These are phyloP conservation scores for Anticlea derivata DNA, from an alignment of 2,888 invertebrate genomes.

Conservation along the genomic window DNA sequence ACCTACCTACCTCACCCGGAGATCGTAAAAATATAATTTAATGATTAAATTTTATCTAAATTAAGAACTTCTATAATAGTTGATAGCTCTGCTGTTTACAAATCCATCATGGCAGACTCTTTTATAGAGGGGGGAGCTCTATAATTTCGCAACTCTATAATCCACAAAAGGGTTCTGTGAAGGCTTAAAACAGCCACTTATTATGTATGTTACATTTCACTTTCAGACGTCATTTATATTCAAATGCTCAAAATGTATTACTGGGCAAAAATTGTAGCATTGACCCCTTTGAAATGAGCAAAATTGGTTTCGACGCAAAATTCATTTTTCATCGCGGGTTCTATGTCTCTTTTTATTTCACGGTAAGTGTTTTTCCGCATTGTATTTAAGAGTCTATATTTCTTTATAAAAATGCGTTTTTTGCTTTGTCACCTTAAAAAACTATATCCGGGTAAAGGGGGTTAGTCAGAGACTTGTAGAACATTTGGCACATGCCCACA, in stretches of 20 bases:
- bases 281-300: conserved; percentile 77
- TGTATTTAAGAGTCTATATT: conserved; percentile 17
- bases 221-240: conserved; percentile 84
- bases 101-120: conserved; percentile 3
- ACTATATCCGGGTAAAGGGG: no score
- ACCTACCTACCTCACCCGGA: no score
- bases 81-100: not conserved
- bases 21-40: no score
- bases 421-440: no score
- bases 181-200: conserved; percentile 84
- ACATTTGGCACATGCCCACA: no score
- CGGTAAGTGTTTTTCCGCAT: conserved; percentile 32
- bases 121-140: conserved; percentile 18
- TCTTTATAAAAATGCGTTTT: no score
- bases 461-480: no score
- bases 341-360: conserved; percentile 38
- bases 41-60: not conserved
- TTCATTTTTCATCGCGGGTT: conserved; percentile 54
- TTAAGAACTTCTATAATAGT: not conserved
- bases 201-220: conserved; percentile 85
- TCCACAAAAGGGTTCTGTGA: conserved; percentile 81
- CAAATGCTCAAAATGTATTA: conserved; percentile 83
- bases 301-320: conserved; percentile 69
- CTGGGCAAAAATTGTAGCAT: conserved; percentile 80
- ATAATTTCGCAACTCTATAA: conserved; percentile 58